These are phyloP conservation scores for Cremastinae sp. DNA, from an alignment of 2,888 invertebrate genomes.

Conservation along the genomic window DNA sequence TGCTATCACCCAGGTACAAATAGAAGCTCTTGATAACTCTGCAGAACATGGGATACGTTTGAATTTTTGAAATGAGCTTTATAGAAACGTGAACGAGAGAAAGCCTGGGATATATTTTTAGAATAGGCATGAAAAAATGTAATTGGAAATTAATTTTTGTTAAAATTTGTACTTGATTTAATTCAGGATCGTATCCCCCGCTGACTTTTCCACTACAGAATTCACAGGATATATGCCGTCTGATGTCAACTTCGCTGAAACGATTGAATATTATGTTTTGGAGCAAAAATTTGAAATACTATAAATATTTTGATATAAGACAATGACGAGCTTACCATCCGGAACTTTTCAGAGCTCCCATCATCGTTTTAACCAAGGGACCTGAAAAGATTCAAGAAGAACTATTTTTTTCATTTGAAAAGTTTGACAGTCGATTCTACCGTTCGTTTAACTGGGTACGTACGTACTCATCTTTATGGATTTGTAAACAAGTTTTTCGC, in stretches of 20 bases:
- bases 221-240: slow-evolving; percentile 96
- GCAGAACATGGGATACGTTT: no score
- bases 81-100: no score
- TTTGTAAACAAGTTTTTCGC: slow-evolving; percentile 89
- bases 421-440: neutral
- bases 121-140: no score
- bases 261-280: slow-evolving; percentile 5
- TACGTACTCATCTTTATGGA: slow-evolving; percentile 87
- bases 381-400: slow-evolving; percentile 78
- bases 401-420: slow-evolving; percentile 27
- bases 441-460: slow-evolving; percentile 30
- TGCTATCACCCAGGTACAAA: no score
- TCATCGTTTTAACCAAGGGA: slow-evolving; percentile 91
- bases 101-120: no score
- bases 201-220: slow-evolving; percentile 91
- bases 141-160: neutral
- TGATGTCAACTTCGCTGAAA: slow-evolving; percentile 89
- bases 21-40: no score
- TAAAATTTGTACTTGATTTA: slow-evolving; percentile 91
- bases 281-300: no score
- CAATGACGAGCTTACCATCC: slow-evolving; percentile 85
- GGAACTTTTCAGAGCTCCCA: slow-evolving; percentile 90
- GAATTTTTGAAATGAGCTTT: no score
- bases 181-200: slow-evolving; percentile 93
- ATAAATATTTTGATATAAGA: slow-evolving; percentile 5